Base-by-base conservation (phyloP, 1,140 invertebrate genomes). In the Bombus cullumanus region DNA sequence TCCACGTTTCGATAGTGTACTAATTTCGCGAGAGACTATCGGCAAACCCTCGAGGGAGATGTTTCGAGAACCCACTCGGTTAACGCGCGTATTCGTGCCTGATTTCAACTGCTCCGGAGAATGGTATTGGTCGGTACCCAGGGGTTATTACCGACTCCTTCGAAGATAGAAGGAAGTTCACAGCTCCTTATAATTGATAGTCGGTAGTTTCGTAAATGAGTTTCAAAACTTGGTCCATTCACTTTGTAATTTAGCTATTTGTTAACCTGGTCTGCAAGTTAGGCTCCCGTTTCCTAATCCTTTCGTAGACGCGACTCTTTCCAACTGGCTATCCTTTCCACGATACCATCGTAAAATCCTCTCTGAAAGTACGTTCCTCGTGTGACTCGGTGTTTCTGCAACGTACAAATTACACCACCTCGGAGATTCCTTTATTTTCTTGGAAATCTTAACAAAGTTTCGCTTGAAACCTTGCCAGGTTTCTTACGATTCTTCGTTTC, bases 201-300 rank as follows among this genome's bases (percentile, higher is more conserved):
- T 73, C 59, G 43, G 64, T 80, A 53, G 68, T 12, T 80, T 72
- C 68, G 68, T 31, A 80, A 85, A 80, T 69, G 68, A 84, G 83
- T 84, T 84, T n/a, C 13, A 31, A 80, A 84, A 79, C 76, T 85
- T 47, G 4, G 0, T 3, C 43, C 47, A 39, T 18, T 31, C 53
- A 8, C 28, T 31, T 22, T 15, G 53, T 18, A n/a, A 43, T 81
- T 75, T 31, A 28, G 37, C 34, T 18, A 39, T 34, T 12, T 25
- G 41, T 68, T 64, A 53, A 47, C 1, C 18, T 53, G 47, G 47
- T 6, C 41, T 39, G n/a, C 10, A 0, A 25, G 34, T 22, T n/a
- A 3, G 15, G 0, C 15, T 9, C 28, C 25, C 22, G 10, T 28
- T 34, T 10, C 8, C 28, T 25, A 64, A 66, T 62, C 28, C 37